These are phyloP conservation scores for Xenopus borealis DNA, from an alignment of 2,113 vertebrate genomes.

Conservation along the genomic window DNA sequence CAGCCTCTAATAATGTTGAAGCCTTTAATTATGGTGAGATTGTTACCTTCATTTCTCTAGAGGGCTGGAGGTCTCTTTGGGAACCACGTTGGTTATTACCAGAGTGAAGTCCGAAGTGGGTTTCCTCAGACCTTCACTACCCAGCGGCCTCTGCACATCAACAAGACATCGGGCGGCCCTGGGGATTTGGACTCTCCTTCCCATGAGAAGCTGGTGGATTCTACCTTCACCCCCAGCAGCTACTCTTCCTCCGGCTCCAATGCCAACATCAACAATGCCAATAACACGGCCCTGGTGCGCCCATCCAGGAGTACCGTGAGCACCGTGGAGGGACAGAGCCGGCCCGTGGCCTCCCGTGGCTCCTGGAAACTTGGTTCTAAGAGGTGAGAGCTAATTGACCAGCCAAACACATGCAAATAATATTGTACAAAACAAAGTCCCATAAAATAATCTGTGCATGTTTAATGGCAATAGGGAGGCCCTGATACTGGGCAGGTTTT, in stretches of 20 bases:
- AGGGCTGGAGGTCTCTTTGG: conserved; percentile 91
- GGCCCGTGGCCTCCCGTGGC: conserved; percentile 73
- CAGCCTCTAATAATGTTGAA: too few relatives aligned
- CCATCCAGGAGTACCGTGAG: conserved; percentile 72
- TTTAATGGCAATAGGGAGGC: too few relatives aligned
- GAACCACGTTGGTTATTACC: conserved; percentile 96
- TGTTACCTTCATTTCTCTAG: conserved; percentile 56
- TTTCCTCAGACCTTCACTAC: conserved; percentile 96
- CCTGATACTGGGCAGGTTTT: too few relatives aligned
- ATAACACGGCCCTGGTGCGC: conserved; percentile 88
- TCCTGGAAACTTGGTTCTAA: conserved; percentile 87
- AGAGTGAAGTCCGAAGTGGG: conserved; percentile 79
- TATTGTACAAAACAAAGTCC: too few relatives aligned
- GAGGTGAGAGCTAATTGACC: conserved; percentile 67
- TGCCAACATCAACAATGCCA: conserved; percentile 98
- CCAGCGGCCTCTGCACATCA: conserved; percentile 93
- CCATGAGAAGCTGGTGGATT: conserved; percentile 94
- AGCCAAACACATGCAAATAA: too few relatives aligned
- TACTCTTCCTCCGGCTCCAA: conserved; percentile 96
- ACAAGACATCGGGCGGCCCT: conserved; percentile 82
- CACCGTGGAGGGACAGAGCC: conserved; percentile 81
- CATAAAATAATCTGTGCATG: too few relatives aligned
- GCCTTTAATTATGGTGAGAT: too few relatives aligned
- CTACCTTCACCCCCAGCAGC: conserved; percentile 95
- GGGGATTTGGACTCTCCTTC: conserved; percentile 87